Percentiles rank a stretch among this genome's conserved stretches.
Evolutionary conservation across 1,140 invertebrate genomes (phyloP).

Genomic region (Macrobrachium rosenbergii): DNA sequence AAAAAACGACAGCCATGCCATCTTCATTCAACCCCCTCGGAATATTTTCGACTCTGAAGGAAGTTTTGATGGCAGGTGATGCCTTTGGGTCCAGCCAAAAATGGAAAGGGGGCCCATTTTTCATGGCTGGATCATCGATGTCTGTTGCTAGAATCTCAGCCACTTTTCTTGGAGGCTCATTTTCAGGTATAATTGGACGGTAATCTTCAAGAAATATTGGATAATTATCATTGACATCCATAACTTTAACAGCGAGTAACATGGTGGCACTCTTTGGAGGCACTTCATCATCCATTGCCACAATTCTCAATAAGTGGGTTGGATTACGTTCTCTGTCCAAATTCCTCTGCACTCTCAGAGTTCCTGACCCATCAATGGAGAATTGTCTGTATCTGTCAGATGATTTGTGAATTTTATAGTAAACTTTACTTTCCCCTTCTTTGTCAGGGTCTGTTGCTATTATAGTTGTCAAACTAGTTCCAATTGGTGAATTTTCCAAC

Average conservation of each 20-base stretch:
- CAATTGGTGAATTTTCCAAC: constrained; percentile 90
- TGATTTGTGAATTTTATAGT: constrained; percentile 89
- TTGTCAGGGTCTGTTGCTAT: constrained; percentile 95
- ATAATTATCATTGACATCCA: constrained; percentile 94
- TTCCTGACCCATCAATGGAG: constrained; percentile 92
- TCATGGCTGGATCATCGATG: constrained; percentile 93
- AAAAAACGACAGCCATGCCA: constrained; percentile 94
- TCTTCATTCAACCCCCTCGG: constrained; percentile 95
- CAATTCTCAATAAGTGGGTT: constrained; percentile 93
- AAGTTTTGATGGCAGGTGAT: constrained; percentile 90
- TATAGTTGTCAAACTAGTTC: constrained; percentile 91
- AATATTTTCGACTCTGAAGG: constrained; percentile 95
- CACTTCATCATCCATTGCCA: constrained; percentile 94
- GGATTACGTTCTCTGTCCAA: constrained; percentile 89
- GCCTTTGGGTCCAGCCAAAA: constrained; percentile 94
- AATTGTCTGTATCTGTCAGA: constrained; percentile 93
- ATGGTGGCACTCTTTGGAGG: constrained; percentile 96
- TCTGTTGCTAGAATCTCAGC: constrained; percentile 95
- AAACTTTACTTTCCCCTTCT: constrained; percentile 89
- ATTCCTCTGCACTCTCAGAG: constrained; percentile 79
- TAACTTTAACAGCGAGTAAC: constrained; percentile 93
- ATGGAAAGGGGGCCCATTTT: constrained; percentile 94
- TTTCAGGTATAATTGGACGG: constrained; percentile 90
- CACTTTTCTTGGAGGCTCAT: constrained; percentile 88
- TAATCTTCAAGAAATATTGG: constrained; percentile 82